Conservation (phyloP, 2,888 invertebrate genomes). For the Smittia sp. region DNA sequence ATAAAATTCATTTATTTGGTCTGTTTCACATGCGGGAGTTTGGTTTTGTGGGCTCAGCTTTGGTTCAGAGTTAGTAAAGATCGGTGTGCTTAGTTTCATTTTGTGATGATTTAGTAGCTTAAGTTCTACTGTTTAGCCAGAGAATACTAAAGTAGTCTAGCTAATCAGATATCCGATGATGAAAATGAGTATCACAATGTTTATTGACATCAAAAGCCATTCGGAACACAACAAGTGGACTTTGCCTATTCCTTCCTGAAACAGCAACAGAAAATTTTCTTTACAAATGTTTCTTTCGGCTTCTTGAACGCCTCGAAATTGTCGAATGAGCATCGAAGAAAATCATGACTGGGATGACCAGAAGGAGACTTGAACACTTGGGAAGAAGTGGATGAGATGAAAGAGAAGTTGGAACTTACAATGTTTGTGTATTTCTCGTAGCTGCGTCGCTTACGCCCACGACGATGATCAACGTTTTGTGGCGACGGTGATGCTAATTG, state of each 20-base stretch:
- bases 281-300: not conserved
- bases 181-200: slow-evolving; percentile 42
- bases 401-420: slow-evolving; percentile 55
- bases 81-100: too few relatives aligned
- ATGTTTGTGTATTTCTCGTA: slow-evolving; percentile 62
- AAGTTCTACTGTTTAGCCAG: not conserved
- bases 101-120: too few relatives aligned
- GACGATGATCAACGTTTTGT: slow-evolving; percentile 52
- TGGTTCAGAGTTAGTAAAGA: too few relatives aligned
- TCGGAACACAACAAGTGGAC: slow-evolving; percentile 13
- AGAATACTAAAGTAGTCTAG: slow-evolving; percentile 21
- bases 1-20: slow-evolving; percentile 7
- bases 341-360: not conserved
- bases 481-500: slow-evolving; percentile 46
- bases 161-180: slow-evolving; percentile 30
- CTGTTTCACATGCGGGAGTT: not conserved
- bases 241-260: slow-evolving; percentile 11
- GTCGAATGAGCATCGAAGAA: not conserved
- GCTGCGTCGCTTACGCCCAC: slow-evolving; percentile 61
- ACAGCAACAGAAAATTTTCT: slow-evolving; percentile 22
- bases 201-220: slow-evolving; percentile 33
- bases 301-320: not conserved
- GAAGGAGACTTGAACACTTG: not conserved
- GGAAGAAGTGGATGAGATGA: not conserved
- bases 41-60: not conserved